Evolutionary conservation across 1,140 invertebrate species (phyloP), one percentile per base, ranked within the genome.

Genomic region (Drosophila ironensis): DNA sequence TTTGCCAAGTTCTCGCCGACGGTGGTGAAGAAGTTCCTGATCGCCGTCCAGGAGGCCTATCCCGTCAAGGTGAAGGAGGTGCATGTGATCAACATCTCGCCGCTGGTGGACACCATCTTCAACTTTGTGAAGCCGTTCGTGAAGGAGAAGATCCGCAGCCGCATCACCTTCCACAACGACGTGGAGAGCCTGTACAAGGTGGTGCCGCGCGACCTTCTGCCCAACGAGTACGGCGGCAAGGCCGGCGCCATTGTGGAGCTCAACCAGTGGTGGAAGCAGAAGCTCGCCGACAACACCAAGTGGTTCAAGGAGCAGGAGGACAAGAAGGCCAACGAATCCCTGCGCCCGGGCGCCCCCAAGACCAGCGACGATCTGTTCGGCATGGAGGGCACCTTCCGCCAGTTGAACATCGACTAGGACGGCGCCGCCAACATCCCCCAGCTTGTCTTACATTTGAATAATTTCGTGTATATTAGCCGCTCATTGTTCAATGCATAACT

Each of bases 1-100:
- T 95, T 96, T 72, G 92, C 94, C 11, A 95, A 95, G 89, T 93
- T 96, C 54, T 95, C 95, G 0, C 95, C 95, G 2, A 89, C 93
- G 0, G 81, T 94, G 19, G 92, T 95, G 8, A 96, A 96, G 90
- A 96, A 96, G 82, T 96, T 96, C 87, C 91, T 96, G 70, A 93
- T 95, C 25, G 95, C 94, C 84, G 94, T 96, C 0, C 95, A 96
- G 90, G 93, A 97, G 90, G 96, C 95, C 0, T 97, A 96, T 88
- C 95, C 95, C 0, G 94, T 96, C 0, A 96, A 96, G 86, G 90
- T 96, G 30, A 96, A 97, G 78, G 94, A 96, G 89, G 94, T 96
- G 20, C 95, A 97, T 81, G 93, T 96, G 4, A 92, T 97, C n/a
- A 96, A 97, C 84, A 94, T 95, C 3, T 95, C 94, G 4, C 94